Conservation (phyloP, 2,888 invertebrate genomes). For the Trachelus tabidus region DNA sequence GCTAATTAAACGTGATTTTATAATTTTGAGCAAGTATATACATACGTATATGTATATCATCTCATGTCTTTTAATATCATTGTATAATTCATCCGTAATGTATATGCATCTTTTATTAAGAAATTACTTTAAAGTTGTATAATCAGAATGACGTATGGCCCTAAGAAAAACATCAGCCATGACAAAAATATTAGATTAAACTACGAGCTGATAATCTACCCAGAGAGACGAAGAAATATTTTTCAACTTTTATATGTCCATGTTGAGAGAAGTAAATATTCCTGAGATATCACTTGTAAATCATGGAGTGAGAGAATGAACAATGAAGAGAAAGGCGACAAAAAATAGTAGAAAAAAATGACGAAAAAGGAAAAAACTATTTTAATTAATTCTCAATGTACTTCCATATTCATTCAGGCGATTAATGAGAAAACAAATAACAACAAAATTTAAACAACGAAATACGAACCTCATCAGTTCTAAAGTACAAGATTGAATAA, state of each 20-base stretch:
- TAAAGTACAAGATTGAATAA: background rate
- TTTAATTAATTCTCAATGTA: background rate
- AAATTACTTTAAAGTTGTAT: constrained; percentile 10
- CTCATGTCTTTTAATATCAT: too few species aligned
- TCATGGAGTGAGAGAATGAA: background rate
- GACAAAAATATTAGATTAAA: background rate
- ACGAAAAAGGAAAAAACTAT: background rate
- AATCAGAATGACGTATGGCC: background rate
- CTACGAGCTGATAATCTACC: background rate
- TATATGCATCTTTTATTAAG: constrained; percentile 12
- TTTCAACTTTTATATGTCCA: constrained; percentile 5
- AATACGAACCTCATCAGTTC: background rate
- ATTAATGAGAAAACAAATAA: background rate
- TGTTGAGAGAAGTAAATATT: background rate
- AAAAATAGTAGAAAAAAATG: background rate
- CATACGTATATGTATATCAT: too few species aligned
- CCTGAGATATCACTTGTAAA: background rate
- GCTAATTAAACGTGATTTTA: too few species aligned
- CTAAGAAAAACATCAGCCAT: background rate
- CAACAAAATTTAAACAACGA: background rate
- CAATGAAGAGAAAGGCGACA: background rate
- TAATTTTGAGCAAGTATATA: too few species aligned
- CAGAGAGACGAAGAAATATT: constrained; percentile 5
- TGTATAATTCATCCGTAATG: too few species aligned
- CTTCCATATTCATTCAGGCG: background rate